These are phyloP conservation scores for Pantherophis guttatus DNA, from an alignment of 2,113 vertebrate species.

Conservation along the genomic window DNA sequence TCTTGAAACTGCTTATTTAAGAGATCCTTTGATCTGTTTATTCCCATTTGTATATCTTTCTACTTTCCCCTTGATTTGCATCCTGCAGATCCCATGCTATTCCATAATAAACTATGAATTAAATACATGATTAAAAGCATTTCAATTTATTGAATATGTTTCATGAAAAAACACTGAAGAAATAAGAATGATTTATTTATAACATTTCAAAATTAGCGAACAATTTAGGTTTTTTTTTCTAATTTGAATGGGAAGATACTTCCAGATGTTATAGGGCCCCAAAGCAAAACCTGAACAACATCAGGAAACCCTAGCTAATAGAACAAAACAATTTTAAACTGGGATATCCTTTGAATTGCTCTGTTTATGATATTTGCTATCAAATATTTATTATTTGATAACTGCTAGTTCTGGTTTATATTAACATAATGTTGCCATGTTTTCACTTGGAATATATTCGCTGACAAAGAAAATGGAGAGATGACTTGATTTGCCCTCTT, in stretches of 20 bases:
- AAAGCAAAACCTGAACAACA: conserved; percentile 48
- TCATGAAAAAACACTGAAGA: background rate
- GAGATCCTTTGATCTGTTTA: background rate
- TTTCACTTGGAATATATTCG: conserved; percentile 54
- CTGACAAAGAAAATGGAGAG: conserved; percentile 32
- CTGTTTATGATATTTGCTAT: conserved; percentile 62
- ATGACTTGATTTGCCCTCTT: background rate
- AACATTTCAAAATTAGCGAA: background rate
- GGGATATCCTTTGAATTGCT: conserved; percentile 69
- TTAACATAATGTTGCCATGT: conserved; percentile 55
- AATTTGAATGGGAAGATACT: conserved; percentile 19
- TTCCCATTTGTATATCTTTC: background rate
- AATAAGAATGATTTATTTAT: background rate
- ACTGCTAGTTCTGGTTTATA: conserved; percentile 54
- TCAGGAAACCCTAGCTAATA: conserved; percentile 71
- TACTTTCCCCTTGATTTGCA: too few species aligned
- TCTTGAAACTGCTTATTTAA: background rate
- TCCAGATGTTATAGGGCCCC: conserved; percentile 29
- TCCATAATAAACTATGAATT: background rate
- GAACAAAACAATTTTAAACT: conserved; percentile 82
- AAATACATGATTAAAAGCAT: background rate
- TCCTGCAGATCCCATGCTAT: too few species aligned
- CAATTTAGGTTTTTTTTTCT: background rate
- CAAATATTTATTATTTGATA: conserved; percentile 42
- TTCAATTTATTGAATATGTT: background rate